Conservation (phyloP, 2,888 invertebrate species). For the Diplazon laetatorius region DNA sequence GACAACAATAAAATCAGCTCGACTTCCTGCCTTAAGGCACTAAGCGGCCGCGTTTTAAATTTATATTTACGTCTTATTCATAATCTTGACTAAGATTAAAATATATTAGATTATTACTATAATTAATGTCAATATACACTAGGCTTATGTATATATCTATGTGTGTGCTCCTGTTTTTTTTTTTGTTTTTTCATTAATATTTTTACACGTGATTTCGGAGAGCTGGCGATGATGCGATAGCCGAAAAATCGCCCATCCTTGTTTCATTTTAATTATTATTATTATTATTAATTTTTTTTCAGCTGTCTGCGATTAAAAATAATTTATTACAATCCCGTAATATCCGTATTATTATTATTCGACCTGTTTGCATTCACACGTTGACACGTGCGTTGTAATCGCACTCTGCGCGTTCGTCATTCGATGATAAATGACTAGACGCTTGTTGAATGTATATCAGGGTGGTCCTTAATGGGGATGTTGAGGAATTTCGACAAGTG, state of each 20-base stretch:
- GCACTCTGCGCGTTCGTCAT: constrained; percentile 57
- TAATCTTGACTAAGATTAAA: constrained; percentile 57
- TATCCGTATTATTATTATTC: constrained; percentile 25
- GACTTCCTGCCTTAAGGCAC: constrained; percentile 74
- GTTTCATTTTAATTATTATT: neutral
- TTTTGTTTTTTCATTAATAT: constrained; percentile 4
- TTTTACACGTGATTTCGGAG: constrained; percentile 27
- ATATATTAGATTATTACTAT: constrained; percentile 53
- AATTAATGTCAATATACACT: constrained; percentile 21
- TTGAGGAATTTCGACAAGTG: no score
- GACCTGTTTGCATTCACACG: constrained; percentile 25
- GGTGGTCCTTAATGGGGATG: no score
- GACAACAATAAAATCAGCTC: constrained; percentile 55
- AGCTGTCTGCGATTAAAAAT: constrained; percentile 51
- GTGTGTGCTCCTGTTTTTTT: no score
- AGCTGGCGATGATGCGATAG: constrained; percentile 8
- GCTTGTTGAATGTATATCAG: constrained; percentile 34
- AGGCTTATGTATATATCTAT: constrained; percentile 24
- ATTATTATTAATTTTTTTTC: no score
- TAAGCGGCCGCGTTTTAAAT: constrained; percentile 69
- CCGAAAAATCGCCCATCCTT: neutral
- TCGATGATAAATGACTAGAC: constrained; percentile 63
- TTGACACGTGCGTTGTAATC: constrained; percentile 47
- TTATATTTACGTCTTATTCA: constrained; percentile 51
- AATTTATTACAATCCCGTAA: constrained; percentile 24